Percentiles rank a stretch among this genome's conserved stretches.
These are phyloP conservation scores for Anguilla marmorata DNA, from an alignment of 2,797 vertebrate genomes.

Conservation along the genomic window DNA sequence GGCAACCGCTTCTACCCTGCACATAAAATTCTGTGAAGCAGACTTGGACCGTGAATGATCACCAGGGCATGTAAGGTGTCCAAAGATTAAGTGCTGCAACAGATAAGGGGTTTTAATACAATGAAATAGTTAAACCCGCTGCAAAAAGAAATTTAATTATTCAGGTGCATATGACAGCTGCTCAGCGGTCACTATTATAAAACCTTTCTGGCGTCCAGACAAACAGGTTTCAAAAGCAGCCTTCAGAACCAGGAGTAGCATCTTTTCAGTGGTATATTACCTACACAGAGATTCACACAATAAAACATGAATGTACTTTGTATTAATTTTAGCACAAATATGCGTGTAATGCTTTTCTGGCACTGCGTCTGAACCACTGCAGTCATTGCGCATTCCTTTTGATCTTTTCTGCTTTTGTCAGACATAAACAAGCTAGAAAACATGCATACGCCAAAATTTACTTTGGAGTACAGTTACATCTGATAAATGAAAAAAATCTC, in stretches of 20 bases:
- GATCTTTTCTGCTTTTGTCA: conserved; percentile 40
- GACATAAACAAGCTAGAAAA: conserved; percentile 34
- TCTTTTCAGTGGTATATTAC: conserved; percentile 55
- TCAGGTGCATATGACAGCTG: conserved; percentile 41
- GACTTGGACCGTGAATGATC: not conserved
- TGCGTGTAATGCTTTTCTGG: conserved; percentile 41
- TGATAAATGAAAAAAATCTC: not conserved
- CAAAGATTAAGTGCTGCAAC: not conserved
- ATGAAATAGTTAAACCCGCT: conserved; percentile 38
- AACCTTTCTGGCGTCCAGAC: conserved; percentile 43
- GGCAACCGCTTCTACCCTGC: not conserved
- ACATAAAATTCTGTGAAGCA: not conserved
- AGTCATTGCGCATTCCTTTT: not conserved
- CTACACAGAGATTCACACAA: conserved; percentile 55
- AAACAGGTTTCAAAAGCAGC: conserved; percentile 46
- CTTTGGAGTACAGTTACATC: conserved; percentile 30
- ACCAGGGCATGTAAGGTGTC: not conserved
- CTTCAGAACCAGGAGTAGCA: conserved; percentile 47
- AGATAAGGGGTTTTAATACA: not conserved
- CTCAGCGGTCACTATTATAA: conserved; percentile 35
- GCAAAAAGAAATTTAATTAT: conserved; percentile 16
- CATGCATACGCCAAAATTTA: conserved; percentile 38
- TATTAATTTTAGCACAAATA: conserved; percentile 33
- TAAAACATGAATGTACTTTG: conserved; percentile 55
- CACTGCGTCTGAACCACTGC: conserved; percentile 25